Evolutionary conservation across 2,113 vertebrate genomes (phyloP), one percentile per base, ranked within the genome.

Genomic region (Siniperca knerii): DNA sequence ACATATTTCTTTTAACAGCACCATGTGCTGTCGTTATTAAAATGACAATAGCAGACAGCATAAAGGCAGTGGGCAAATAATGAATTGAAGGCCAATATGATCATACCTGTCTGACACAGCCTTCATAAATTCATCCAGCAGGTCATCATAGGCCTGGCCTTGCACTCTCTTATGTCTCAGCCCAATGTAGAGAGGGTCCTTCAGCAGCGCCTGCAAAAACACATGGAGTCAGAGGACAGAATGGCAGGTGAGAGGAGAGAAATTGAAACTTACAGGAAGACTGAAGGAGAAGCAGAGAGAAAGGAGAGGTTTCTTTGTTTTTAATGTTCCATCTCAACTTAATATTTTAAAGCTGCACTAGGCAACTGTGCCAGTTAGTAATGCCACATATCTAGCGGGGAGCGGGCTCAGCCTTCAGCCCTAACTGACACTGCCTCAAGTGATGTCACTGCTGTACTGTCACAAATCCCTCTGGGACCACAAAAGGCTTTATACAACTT

Each of bases 71-170:
- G 72, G 87, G 86, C 64, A 75, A 50, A 65, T 16, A 69, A 75
- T 75, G 55, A 76, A 46, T 23, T 20, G 21, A 74, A 61, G 71
- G 69, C 57, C n/a, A 50, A 83, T 44, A 61, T 37, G 71, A 66
- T 61, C 87, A 9, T 97, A 99, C 98, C 97, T 97, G 89, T 97
- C 96, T 75, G 97, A 96, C 89, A 98, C 96, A 60, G 98, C 98
- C 92, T 96, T 96, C 98, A 99, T 99, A 89, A 99, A 99, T 94
- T 99, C 98, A 89, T 99, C 98, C 94, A 99, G 92, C 85, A 99
- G 97, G 78, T 97, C 95, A 80, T 99, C 96, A 0, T 99, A 99
- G 68, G 96, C 96, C 90, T 95, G 93, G 79, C 98, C 97, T 94
- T 98, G 96, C 50, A 98, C 89, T 93, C 98, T 95, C 92, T 96